Evolutionary conservation across 2,888 invertebrate species (phyloP).

Genomic region (Lysandra bellargus): DNA sequence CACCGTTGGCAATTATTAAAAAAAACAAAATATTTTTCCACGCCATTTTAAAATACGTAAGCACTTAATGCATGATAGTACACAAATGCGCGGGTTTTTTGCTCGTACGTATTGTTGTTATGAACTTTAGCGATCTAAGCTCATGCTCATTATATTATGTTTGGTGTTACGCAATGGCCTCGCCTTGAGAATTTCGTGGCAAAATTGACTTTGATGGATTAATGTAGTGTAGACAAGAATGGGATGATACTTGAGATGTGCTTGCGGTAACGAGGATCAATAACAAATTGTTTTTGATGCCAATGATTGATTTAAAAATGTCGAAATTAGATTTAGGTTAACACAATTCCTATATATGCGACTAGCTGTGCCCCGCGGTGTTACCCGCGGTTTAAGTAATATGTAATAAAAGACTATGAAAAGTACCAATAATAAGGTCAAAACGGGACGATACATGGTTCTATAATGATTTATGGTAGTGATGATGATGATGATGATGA

Average conservation of each 20-base stretch:
- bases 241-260: constrained; percentile 46
- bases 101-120: constrained; percentile 22
- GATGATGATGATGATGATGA: no score
- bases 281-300: neutral
- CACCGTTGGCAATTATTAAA: constrained; percentile 45
- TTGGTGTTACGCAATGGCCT: constrained; percentile 42
- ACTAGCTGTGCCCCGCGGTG: neutral
- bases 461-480: no score
- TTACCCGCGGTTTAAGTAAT: no score
- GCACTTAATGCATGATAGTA: constrained; percentile 49
- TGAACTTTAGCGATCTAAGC: constrained; percentile 35
- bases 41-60: constrained; percentile 52
- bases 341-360: no score
- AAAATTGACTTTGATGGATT: constrained; percentile 58
- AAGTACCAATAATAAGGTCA: neutral
- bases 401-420: neutral
- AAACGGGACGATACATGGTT: no score
- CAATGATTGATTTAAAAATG: neutral
- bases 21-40: constrained; percentile 40
- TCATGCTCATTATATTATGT: constrained; percentile 34
- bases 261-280: constrained; percentile 32
- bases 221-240: constrained; percentile 43
- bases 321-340: neutral
- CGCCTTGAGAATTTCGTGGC: constrained; percentile 60
- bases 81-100: constrained; percentile 56